A percentile compares a stretch with the other conserved stretches of the same genome.
phyloP scores from a whole-genome alignment of 2,797 vertebrate species.

The Macropus fuliginosus region DNA sequence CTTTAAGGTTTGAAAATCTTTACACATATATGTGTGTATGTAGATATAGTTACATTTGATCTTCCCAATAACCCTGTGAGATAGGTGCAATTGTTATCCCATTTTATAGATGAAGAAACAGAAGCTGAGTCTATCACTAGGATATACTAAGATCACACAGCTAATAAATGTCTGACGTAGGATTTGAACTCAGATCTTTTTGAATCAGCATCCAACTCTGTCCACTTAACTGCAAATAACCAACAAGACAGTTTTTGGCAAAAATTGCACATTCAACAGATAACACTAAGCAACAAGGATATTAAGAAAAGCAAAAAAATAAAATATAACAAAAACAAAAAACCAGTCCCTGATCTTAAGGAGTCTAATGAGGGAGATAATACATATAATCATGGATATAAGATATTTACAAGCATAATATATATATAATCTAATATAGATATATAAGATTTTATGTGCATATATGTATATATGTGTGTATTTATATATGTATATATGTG shows the following conservation, averaged over 20 bases:
- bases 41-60: too few relatives aligned
- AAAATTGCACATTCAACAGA: background rate
- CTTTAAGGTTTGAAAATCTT: background rate
- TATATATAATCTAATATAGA: too few relatives aligned
- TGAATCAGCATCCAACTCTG: background rate
- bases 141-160: background rate
- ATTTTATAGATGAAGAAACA: background rate
- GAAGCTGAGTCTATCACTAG: background rate
- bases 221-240: background rate
- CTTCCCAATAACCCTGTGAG: too few relatives aligned
- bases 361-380: slow-evolving; percentile 3
- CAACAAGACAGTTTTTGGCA: background rate
- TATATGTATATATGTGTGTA: background rate
- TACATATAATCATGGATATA: background rate
- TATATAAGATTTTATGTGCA: background rate
- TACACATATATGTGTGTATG: background rate
- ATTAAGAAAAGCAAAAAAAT: background rate
- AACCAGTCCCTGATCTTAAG: background rate
- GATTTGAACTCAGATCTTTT: background rate
- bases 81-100: background rate
- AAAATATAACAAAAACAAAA: background rate
- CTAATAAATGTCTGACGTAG: background rate
- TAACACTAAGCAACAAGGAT: background rate
- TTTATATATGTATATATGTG: background rate
- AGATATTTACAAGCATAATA: background rate